Percentiles rank a stretch among this genome's conserved stretches.
These are phyloP conservation scores for Steinernema hermaphroditum DNA, from an alignment of 2,888 invertebrate species.

Conservation along the genomic window DNA sequence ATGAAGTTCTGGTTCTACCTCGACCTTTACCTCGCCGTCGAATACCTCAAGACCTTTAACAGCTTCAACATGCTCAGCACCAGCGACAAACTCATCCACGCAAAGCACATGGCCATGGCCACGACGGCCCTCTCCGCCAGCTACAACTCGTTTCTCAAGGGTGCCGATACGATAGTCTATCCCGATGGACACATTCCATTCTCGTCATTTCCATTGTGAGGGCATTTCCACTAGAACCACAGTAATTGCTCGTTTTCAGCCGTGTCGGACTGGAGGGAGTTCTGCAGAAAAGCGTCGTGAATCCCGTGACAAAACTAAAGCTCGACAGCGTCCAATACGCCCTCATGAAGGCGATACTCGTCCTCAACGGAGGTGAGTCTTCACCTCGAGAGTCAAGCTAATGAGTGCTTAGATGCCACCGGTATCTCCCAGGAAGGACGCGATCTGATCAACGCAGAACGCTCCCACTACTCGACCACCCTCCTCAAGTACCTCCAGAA, in stretches of 20 bases:
- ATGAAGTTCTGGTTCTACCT: slow-evolving; percentile 37
- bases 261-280: slow-evolving; percentile 30
- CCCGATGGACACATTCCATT: slow-evolving; percentile 35
- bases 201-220: not conserved
- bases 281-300: slow-evolving; percentile 35
- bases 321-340: slow-evolving; percentile 37
- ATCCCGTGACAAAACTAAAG: slow-evolving; percentile 27
- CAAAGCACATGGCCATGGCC: not conserved
- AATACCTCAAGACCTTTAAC: slow-evolving; percentile 39
- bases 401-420: slow-evolving; percentile 29
- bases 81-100: slow-evolving; percentile 19
- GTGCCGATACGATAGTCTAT: slow-evolving; percentile 33
- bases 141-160: slow-evolving; percentile 33
- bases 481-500: slow-evolving; percentile 38
- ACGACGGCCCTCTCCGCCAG: not conserved
- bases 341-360: slow-evolving; percentile 34
- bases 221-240: not conserved
- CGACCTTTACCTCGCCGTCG: slow-evolving; percentile 35
- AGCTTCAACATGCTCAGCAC: slow-evolving; percentile 33
- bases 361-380: slow-evolving; percentile 37
- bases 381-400: too few species aligned
- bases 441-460: slow-evolving; percentile 32
- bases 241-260: slow-evolving; percentile 35
- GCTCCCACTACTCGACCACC: slow-evolving; percentile 31
- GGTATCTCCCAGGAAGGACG: slow-evolving; percentile 27